These are phyloP conservation scores for Grantiella picta DNA, from an alignment of 2,113 vertebrate genomes.

Conservation along the genomic window DNA sequence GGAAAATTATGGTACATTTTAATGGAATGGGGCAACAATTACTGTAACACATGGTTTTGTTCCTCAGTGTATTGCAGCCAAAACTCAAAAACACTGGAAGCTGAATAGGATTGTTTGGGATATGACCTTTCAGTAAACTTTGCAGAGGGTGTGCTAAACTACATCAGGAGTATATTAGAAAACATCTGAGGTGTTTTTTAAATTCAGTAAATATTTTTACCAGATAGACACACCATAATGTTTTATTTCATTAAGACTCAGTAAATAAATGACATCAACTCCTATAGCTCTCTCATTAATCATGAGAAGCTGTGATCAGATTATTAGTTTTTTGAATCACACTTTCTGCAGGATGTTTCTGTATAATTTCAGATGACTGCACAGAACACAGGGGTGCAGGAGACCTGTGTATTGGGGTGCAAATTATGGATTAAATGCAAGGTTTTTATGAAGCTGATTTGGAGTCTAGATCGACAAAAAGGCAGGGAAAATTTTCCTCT, in stretches of 20 bases:
- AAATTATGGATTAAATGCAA: background rate
- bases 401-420: background rate
- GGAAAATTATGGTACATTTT: background rate
- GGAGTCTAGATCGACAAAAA: background rate
- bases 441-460: background rate
- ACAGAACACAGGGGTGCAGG: background rate
- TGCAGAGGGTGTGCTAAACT: background rate
- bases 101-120: accelerated
- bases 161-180: background rate
- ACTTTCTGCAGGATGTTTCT: accelerated
- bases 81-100: background rate
- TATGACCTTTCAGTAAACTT: background rate
- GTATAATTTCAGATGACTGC: background rate
- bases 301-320: background rate
- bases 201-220: background rate
- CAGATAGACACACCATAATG: background rate
- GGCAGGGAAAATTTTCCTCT: background rate
- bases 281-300: background rate
- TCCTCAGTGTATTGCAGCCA: accelerated
- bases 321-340: background rate
- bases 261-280: accelerated
- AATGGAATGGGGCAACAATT: background rate
- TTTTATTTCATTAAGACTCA: background rate
- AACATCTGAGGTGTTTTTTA: background rate
- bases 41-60: background rate